These are phyloP conservation scores for Suricata suricatta DNA, from an alignment of 2,113 vertebrate genomes.

Conservation along the genomic window DNA sequence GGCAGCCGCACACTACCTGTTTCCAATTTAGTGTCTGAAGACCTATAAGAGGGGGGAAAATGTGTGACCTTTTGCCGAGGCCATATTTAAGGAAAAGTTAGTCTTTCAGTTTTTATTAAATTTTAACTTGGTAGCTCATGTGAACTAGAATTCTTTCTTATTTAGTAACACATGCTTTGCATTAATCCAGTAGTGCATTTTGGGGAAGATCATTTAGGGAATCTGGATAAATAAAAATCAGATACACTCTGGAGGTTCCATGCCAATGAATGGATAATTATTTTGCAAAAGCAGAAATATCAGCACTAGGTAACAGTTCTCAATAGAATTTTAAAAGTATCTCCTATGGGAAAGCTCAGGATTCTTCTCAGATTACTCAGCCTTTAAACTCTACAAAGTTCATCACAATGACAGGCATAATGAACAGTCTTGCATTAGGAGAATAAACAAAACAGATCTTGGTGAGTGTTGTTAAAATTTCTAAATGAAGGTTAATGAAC, in stretches of 20 bases:
- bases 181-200: constrained; percentile 72
- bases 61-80: constrained; percentile 31
- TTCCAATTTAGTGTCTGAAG: constrained; percentile 65
- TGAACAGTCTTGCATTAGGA: not conserved
- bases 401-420: constrained; percentile 26
- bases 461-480: constrained; percentile 12
- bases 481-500: constrained; percentile 3
- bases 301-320: constrained; percentile 24
- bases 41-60: not conserved
- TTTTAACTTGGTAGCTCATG: constrained; percentile 68
- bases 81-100: constrained; percentile 57
- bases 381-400: not conserved
- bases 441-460: constrained; percentile 12
- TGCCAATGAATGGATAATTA: not conserved
- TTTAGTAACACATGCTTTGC: constrained; percentile 69
- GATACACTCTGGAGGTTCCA: constrained; percentile 43
- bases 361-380: not conserved
- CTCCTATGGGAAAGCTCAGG: not conserved
- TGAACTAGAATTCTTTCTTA: constrained; percentile 50
- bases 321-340: constrained; percentile 30
- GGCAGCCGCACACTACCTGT: constrained; percentile 1
- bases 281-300: constrained; percentile 42
- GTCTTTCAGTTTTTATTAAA: constrained; percentile 69
- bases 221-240: constrained; percentile 57
- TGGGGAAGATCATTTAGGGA: constrained; percentile 60